Conservation (phyloP, 2,113 vertebrate genomes). For the Nothoprocta pentlandii region DNA sequence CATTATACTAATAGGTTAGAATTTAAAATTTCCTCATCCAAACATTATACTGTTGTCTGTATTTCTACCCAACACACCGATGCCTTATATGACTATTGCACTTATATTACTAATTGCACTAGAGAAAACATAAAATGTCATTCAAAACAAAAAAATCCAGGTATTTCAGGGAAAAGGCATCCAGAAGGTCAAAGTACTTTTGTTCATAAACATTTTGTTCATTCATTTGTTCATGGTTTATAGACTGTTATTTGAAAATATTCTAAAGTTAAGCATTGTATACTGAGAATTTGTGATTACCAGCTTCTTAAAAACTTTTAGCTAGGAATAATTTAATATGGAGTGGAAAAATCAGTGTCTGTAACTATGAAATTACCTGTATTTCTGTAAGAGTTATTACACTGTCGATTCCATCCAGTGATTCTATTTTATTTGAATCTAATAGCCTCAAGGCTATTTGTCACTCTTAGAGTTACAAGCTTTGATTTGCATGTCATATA, state of each 20-base stretch:
- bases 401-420: not conserved
- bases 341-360: not conserved
- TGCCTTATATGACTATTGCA: not conserved
- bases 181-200: not conserved
- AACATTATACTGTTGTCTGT: not conserved
- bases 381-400: not conserved
- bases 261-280: not conserved
- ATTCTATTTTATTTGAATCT: not conserved
- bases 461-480: not conserved
- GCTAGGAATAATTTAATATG: not conserved
- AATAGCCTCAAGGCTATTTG: not conserved
- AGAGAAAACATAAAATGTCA: not conserved
- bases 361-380: not conserved
- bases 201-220: not conserved
- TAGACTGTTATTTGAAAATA: not conserved
- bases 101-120: not conserved
- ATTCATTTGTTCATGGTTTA: not conserved
- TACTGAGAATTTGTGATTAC: not conserved
- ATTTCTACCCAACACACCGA: not conserved
- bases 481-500: not conserved
- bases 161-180: not conserved
- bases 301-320: not conserved
- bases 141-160: not conserved
- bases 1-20: slow-evolving; percentile 17
- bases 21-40: slow-evolving; percentile 31